These are phyloP conservation scores for Cygnus buccinator DNA, from an alignment of 2,113 vertebrate species.

Conservation along the genomic window DNA sequence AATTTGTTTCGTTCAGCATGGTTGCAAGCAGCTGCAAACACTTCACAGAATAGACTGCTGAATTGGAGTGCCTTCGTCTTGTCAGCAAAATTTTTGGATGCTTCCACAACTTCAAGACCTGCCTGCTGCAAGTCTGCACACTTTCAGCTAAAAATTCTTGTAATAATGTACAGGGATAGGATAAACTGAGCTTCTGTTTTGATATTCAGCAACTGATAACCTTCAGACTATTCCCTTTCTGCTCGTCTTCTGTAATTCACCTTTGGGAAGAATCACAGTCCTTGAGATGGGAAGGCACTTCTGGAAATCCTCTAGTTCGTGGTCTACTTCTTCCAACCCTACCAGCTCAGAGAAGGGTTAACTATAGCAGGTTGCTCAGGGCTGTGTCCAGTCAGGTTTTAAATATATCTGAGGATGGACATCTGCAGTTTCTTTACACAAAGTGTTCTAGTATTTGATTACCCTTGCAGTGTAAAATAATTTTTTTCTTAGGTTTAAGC, in stretches of 20 bases:
- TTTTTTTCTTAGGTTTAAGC: neutral
- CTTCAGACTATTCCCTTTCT: neutral
- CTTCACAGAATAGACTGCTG: slow-evolving; percentile 30
- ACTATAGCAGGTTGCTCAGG: neutral
- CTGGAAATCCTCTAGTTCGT: neutral
- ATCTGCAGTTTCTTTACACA: neutral
- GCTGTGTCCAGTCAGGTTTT: neutral
- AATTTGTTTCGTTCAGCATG: slow-evolving; percentile 29
- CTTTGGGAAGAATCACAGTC: too few species aligned
- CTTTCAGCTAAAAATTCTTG: neutral
- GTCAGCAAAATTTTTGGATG: slow-evolving; percentile 18
- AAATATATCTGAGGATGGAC: neutral
- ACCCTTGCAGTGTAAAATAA: neutral
- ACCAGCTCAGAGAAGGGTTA: rapidly evolving
- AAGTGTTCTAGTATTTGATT: neutral
- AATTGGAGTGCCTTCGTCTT: slow-evolving; percentile 10
- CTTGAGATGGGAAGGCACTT: neutral
- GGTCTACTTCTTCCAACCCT: rapidly evolving
- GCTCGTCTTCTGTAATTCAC: neutral
- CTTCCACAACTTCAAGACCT: neutral
- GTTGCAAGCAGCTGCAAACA: slow-evolving; percentile 53
- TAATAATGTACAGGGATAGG: neutral
- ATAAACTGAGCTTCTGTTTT: neutral
- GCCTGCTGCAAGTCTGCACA: neutral
- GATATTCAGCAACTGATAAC: neutral